Percentiles rank a stretch among this genome's conserved stretches.
These are phyloP conservation scores for Strigamia maritima DNA, from an alignment of 2,888 invertebrate species.

Conservation along the genomic window DNA sequence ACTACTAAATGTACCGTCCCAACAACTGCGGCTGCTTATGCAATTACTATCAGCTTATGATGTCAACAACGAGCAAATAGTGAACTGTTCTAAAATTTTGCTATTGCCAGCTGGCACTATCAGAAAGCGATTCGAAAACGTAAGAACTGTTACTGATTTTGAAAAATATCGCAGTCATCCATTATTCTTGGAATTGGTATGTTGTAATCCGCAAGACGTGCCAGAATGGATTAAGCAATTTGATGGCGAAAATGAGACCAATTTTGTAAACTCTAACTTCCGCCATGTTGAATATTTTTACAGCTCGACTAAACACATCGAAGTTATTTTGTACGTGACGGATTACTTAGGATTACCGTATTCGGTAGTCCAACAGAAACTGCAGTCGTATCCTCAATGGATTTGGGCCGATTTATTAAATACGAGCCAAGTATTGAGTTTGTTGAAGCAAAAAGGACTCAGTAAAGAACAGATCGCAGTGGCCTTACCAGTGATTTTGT, in stretches of 20 bases:
- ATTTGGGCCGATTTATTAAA: neutral
- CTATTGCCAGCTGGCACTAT: neutral
- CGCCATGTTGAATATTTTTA: conserved; percentile 4
- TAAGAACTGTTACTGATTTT: neutral
- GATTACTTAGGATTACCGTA: neutral
- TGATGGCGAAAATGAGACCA: neutral
- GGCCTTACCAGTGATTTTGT: neutral
- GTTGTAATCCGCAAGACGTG: neutral
- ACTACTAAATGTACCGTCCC: neutral
- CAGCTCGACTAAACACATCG: neutral
- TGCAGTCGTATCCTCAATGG: neutral
- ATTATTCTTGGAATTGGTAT: neutral
- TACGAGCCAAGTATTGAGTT: neutral
- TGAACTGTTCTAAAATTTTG: neutral
- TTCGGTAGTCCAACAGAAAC: neutral
- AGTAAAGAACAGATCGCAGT: neutral
- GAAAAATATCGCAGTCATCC: neutral
- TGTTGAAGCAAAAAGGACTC: neutral
- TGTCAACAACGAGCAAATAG: neutral
- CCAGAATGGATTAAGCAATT: neutral
- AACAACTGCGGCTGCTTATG: neutral
- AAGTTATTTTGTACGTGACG: neutral
- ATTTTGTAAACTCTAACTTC: neutral
- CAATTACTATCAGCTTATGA: neutral
- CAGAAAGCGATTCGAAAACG: neutral